Evolutionary conservation across 1,140 invertebrate genomes (phyloP), one percentile per base, ranked within the genome.

Genomic region (Cecropterus lyciades): DNA sequence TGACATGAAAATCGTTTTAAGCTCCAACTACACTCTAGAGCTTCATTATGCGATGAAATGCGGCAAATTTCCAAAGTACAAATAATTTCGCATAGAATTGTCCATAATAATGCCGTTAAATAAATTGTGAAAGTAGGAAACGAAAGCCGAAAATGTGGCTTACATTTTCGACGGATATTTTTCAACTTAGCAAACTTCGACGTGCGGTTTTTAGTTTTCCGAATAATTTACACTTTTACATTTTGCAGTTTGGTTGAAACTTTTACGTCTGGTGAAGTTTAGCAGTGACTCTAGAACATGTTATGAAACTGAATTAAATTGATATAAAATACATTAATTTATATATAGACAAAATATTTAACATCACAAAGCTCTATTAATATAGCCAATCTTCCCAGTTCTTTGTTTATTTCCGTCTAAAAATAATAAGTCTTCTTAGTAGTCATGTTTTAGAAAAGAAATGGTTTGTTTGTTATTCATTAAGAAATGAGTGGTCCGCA

Each of bases 381-480:
- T 33, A 33, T 10, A 33, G 20, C 1, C 2, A 7, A 33, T 33
- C n/a, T 43, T 13, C 11, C 10, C 13, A 42, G 15, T 55, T 55
- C 33, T 55, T 55, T 42, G 30, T 55, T 55, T 55, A 42, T 37
- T 42, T 40, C 15, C 11, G 9, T 11, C 33, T 40, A 8, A 15
- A 42, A 55, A 55, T 30, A 55, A 55, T 17, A 42, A 55, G 33
- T 30, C 52, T 55, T 55, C 52, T 55, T 55, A 55, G 27, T 42
- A 42, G 52, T 33, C 40, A 55, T 55, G 52, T 55, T 55, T 55
- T 42, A n/a, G 33, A 67, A 70, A 62, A 43, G 55, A 56, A 56
- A 70, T 1, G 6, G 30, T 8, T 49, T 43, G 59, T 67, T 70
- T 63, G 68, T 70, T 70, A 66, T 70, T 70, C 68, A 70, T 70